phyloP scores from a whole-genome alignment of 2,888 invertebrate genomes.

The Pseudococcus longispinus region DNA sequence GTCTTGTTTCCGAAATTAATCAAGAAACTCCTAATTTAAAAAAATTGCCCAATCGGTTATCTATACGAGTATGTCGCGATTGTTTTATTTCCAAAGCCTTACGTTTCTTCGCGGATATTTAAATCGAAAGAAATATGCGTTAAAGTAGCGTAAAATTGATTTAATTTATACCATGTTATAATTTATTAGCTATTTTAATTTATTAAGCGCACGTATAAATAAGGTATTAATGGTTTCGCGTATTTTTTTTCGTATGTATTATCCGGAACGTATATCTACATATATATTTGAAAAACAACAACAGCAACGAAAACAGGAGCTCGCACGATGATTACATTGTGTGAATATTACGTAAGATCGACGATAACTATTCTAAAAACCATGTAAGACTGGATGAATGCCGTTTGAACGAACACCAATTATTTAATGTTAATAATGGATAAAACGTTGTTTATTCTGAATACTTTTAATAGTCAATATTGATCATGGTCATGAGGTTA shows the following conservation, averaged over 20 bases:
- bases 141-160: constrained; percentile 40
- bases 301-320: neutral
- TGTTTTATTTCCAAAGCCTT: neutral
- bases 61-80: neutral
- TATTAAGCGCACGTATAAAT: constrained; percentile 23
- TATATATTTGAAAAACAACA: too few relatives aligned
- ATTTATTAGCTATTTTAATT: constrained; percentile 45
- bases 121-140: constrained; percentile 16
- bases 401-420: neutral
- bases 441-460: neutral
- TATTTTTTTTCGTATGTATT: neutral
- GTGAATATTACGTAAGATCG: neutral
- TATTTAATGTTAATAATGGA: neutral
- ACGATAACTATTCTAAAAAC: constrained; percentile 10
- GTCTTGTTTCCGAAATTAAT: neutral
- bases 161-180: neutral
- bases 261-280: neutral
- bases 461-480: neutral
- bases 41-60: neutral
- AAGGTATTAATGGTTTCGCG: neutral
- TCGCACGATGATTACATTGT: constrained; percentile 17
- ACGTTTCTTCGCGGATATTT: neutral
- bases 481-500: constrained; percentile 24
- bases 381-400: neutral
- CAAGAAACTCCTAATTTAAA: neutral